A percentile compares a stretch with the other conserved stretches of the same genome.
Conservation (phyloP, 2,797 vertebrate species). For the Siniperca scherzeri region DNA sequence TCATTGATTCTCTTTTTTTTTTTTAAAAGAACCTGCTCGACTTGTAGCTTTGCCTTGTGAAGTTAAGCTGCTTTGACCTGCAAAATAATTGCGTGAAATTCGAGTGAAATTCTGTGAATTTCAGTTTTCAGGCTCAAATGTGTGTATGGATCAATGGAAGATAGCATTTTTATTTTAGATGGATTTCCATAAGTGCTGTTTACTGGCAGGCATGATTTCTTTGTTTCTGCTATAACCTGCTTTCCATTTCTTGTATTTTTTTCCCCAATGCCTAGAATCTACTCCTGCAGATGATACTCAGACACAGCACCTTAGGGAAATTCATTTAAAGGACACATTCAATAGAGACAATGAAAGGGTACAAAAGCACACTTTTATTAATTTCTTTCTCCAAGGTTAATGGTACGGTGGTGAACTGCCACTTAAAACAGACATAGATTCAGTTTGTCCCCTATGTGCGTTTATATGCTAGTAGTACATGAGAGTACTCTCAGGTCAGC, state of each 20-base stretch:
- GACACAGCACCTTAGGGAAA: conserved; percentile 51
- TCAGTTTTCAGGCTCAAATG: conserved; percentile 15
- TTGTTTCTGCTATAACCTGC: conserved; percentile 30
- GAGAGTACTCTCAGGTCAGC: conserved; percentile 57
- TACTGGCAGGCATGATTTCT: conserved; percentile 29
- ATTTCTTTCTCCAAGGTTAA: conserved; percentile 69
- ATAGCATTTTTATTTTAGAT: conserved; percentile 12
- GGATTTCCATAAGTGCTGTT: conserved; percentile 36
- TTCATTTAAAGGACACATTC: conserved; percentile 69
- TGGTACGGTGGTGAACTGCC: conserved; percentile 45
- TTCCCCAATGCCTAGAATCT: conserved; percentile 8
- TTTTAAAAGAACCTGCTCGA: background rate
- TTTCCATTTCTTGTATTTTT: conserved; percentile 5
- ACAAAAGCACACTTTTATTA: conserved; percentile 57
- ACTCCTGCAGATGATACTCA: conserved; percentile 25
- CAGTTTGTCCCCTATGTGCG: conserved; percentile 59
- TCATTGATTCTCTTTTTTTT: background rate
- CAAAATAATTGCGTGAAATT: background rate
- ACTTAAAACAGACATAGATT: conserved; percentile 46
- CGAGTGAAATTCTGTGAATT: background rate
- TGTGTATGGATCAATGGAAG: background rate
- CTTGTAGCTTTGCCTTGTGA: background rate
- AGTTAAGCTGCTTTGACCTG: conserved; percentile 1
- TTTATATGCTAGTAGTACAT: conserved; percentile 40
- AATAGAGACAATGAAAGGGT: conserved; percentile 52